Percentiles rank a stretch among this genome's conserved stretches.
Evolutionary conservation across 64 coral and sea anemone species (phyloP).

Genomic region (Dendrophyllia cribrosa): DNA sequence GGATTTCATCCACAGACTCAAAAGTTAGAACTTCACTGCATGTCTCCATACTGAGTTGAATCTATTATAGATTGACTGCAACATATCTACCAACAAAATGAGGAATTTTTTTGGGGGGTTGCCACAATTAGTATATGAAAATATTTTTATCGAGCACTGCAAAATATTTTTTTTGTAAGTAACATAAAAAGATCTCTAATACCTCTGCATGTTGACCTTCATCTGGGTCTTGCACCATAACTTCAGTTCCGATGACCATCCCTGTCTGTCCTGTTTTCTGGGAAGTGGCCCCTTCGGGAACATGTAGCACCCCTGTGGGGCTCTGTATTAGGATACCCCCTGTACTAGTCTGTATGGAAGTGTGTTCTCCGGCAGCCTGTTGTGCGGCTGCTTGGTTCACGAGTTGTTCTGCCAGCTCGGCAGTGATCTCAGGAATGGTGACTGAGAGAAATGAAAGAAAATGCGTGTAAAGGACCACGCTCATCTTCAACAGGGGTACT

Average conservation of each 20-base stretch:
- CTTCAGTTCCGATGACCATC: constrained; percentile 37
- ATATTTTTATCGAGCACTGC: too few species aligned
- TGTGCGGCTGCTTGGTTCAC: constrained; percentile 78
- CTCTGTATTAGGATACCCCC: constrained; percentile 21
- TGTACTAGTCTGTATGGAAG: background rate
- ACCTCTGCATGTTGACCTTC: constrained; percentile 5
- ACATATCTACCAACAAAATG: too few species aligned
- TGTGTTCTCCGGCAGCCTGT: constrained; percentile 35
- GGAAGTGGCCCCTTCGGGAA: constrained; percentile 5
- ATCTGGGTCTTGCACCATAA: background rate
- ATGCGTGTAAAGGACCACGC: background rate
- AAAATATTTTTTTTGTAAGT: background rate
- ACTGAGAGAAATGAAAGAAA: constrained; percentile 30
- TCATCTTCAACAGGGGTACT: background rate
- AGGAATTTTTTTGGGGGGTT: too few species aligned
- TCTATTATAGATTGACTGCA: too few species aligned
- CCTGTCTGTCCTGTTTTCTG: constrained; percentile 23
- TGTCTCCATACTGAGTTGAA: too few species aligned
- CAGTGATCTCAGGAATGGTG: constrained; percentile 78
- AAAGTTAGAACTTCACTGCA: too few species aligned
- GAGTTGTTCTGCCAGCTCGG: constrained; percentile 83
- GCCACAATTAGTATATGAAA: too few species aligned
- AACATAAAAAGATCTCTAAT: background rate
- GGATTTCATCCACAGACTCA: too few species aligned
- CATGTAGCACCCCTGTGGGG: constrained; percentile 16